phyloP scores from a whole-genome alignment of 2,113 vertebrate species.

The Pogonocichla stellata region DNA sequence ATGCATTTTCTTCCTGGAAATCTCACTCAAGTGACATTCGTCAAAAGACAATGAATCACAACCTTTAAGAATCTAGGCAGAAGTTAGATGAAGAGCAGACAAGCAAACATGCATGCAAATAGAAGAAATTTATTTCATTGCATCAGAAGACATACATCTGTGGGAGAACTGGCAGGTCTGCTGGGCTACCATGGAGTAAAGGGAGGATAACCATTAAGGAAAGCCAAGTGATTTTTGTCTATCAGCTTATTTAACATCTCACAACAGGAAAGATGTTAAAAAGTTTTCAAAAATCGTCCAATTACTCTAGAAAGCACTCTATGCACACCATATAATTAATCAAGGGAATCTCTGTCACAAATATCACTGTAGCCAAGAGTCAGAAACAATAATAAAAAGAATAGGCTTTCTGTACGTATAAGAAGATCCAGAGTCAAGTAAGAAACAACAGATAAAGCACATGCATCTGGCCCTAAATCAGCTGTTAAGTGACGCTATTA shows the following conservation, averaged over 20 bases:
- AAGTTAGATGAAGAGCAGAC: neutral
- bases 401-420: neutral
- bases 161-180: neutral
- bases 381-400: neutral
- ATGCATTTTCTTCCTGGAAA: neutral
- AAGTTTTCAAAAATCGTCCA: neutral
- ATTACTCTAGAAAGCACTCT: neutral
- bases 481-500: neutral
- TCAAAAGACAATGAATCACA: neutral
- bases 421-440: neutral
- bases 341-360: neutral
- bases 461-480: neutral
- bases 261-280: neutral
- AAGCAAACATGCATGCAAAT: neutral
- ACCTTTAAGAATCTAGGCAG: neutral
- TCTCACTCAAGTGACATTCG: neutral
- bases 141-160: neutral
- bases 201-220: neutral
- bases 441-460: neutral
- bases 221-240: neutral
- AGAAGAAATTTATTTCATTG: neutral
- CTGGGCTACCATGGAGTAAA: conserved; percentile 10
- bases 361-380: neutral
- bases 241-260: neutral
- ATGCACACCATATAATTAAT: neutral